Conservation (phyloP, 2,113 vertebrate species). For the Amblyornis subalaris region DNA sequence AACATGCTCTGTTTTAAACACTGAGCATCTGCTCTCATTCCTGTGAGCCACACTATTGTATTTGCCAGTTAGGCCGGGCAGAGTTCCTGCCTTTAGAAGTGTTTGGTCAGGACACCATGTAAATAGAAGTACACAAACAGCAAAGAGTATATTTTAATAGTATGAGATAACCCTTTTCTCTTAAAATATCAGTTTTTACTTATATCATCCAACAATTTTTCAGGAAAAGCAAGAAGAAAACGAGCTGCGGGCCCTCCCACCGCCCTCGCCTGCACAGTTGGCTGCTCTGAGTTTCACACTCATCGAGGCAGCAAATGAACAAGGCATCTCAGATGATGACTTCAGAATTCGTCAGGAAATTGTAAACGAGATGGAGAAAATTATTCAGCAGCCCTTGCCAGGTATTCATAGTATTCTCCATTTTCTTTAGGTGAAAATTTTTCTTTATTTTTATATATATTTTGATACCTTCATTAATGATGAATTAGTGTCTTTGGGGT, state of each 20-base stretch:
- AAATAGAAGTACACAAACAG: neutral
- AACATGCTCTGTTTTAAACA: neutral
- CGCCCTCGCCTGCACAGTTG: conserved; percentile 83
- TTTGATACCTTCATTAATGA: neutral
- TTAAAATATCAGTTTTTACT: neutral
- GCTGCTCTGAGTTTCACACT: conserved; percentile 84
- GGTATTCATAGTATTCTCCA: conserved; percentile 65
- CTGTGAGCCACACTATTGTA: neutral
- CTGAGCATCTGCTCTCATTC: neutral
- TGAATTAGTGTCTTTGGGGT: neutral
- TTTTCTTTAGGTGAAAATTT: neutral
- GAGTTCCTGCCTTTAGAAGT: neutral
- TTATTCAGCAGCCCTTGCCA: conserved; percentile 83
- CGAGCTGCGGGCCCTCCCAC: conserved; percentile 86
- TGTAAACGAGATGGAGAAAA: conserved; percentile 86
- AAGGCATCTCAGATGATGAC: conserved; percentile 92
- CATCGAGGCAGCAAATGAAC: conserved; percentile 77
- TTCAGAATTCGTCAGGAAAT: conserved; percentile 81
- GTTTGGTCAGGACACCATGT: neutral
- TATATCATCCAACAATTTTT: conserved; percentile 1
- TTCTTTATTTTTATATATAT: neutral
- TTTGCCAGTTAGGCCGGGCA: neutral
- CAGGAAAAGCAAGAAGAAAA: conserved; percentile 98
- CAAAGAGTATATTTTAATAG: neutral
- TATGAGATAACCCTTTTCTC: neutral